Evolutionary conservation across 2,888 invertebrate genomes (phyloP), one percentile per base, ranked within the genome.

Genomic region (Boloria selene): DNA sequence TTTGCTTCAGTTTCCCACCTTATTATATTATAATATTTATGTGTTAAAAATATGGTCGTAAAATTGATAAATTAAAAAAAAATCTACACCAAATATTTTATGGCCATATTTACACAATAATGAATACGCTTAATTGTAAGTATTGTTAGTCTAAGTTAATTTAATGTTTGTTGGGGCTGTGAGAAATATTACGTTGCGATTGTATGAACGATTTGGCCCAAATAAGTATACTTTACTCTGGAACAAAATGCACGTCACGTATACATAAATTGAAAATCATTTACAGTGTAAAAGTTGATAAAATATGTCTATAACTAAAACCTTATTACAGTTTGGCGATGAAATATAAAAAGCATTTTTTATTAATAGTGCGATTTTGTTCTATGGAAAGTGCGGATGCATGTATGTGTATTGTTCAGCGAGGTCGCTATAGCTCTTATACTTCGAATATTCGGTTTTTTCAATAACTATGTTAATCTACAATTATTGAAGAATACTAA

Each of bases 121-220:
- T 56, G 42, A 69, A 66, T 70, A 71, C 71, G 71, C 71, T 71
- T 71, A 52, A 67, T 64, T 61, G 6, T 64, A 58, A 67, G 63
- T 67, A 66, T 60, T 70, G 59, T 69, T 70, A 70, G 64, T 59
- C 38, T 72, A 68, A 64, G 61, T 31, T 62, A 42, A 49, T 54
- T 61, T 65, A 52, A 53, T 3, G 61, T 47, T 64, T 50, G 61
- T 61, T 50, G 51, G 61, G 72, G 72, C 72, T 72, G 72, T 72
- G 72, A 70, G 64, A 60, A 64, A 26, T 14, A 42, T 61, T 54
- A 38, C 6, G 58, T 61, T 44, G 50, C 53, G 49, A 61, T 3
- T 55, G 56, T 62, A 44, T 61, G 60, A 47, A 31, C 44, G 54
- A 49, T 49, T 10, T 16, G 47, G 47, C 16, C n/a, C 47, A 49